Conservation (phyloP, 2,888 invertebrate species). For the Parapristionchus giblindavisi region DNA sequence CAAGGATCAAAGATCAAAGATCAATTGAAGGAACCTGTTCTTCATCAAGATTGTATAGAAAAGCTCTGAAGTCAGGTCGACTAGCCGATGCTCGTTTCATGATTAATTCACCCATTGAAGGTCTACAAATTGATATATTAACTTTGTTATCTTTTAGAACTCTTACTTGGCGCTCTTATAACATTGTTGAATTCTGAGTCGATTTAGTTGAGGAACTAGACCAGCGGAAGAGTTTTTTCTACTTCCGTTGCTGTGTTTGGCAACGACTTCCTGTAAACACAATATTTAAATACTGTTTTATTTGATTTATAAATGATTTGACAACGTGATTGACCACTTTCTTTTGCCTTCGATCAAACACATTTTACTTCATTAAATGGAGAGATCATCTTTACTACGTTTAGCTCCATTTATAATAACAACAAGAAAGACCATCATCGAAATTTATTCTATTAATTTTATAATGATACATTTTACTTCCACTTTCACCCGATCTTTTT, state of each 20-base stretch:
- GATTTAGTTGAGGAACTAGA: constrained; percentile 62
- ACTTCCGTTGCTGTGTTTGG: constrained; percentile 7
- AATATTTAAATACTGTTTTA: too few relatives aligned
- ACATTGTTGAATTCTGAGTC: constrained; percentile 66
- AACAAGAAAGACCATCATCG: too few relatives aligned
- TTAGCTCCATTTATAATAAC: too few relatives aligned
- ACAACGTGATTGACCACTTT: too few relatives aligned
- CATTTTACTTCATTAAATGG: too few relatives aligned
- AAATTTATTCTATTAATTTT: too few relatives aligned
- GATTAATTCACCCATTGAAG: constrained; percentile 63
- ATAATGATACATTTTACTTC: too few relatives aligned
- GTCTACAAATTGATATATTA: constrained; percentile 49
- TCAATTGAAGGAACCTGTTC: constrained; percentile 45
- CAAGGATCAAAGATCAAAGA: neutral
- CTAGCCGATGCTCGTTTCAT: constrained; percentile 62
- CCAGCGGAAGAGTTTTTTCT: constrained; percentile 54
- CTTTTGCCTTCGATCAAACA: too few relatives aligned
- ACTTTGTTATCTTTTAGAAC: neutral
- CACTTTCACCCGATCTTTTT: too few relatives aligned
- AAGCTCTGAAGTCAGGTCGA: constrained; percentile 59
- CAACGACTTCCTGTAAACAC: constrained; percentile 18
- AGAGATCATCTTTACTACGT: too few relatives aligned
- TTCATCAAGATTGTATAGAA: constrained; percentile 59
- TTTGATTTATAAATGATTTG: too few relatives aligned
- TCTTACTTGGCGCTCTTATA: constrained; percentile 64